Evolutionary conservation across 1,140 invertebrate species (phyloP), one percentile per base, ranked within the genome.

Genomic region (Lucilia cuprina): DNA sequence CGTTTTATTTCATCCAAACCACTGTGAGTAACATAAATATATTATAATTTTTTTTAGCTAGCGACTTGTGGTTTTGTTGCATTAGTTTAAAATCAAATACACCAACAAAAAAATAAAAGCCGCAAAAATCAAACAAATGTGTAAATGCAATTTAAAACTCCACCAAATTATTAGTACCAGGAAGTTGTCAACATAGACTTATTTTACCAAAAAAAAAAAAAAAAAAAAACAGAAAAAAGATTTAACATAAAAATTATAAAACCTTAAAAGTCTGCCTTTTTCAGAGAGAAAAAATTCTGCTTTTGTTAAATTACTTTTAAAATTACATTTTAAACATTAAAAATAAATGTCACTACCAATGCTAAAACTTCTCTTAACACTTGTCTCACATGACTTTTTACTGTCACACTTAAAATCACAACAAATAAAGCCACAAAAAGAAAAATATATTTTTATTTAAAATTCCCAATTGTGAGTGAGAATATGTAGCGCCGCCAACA

Each of bases 401-500:
- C 55, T 60, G 55, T 60, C 55, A 60, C 55, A 60, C 55, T 60
- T 60, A 60, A n/a, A 60, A 60, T n/a, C 55, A 60, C 55, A 17
- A 8, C 50, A 60, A 5, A 3, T 5, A 60, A 60, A 60, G 55
- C 13, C 12, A 60, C 13, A n/a, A 60, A 60, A 60, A 60, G 10
- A 41, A 41, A 7, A 41, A 41, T 41, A 41, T 41, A 10, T 41
- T 41, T 41, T 41, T 41, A 5, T 41, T 41, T 2, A 41, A 30
- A 41, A 41, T 41, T 41, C 7, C 41, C 41, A 41, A 5, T 41
- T 41, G 41, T 41, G 25, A 41, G 41, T 41, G 41, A 41, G 55
- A 60, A 41, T 47, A n/a, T n/a, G n/a, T n/a, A n/a, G 49, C 3
- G n/a, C 75, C 77, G 19, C 77, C 77, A 80, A 80, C 77, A 80